Evolutionary conservation across 2,113 vertebrate genomes (phyloP), one percentile per base, ranked within the genome.

Genomic region (Ctenomys sociabilis): DNA sequence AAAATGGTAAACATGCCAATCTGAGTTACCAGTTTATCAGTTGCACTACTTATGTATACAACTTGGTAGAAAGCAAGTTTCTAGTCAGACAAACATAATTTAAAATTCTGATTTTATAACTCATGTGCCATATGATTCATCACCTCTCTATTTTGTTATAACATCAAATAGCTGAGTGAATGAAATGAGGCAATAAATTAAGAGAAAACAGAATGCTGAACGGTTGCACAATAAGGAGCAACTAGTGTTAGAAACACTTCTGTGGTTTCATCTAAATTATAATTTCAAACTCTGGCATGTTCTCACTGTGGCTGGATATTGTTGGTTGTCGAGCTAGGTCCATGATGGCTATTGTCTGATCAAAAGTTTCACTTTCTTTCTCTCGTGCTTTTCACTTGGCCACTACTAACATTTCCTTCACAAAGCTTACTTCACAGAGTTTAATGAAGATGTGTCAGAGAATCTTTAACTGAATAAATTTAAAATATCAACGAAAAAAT

Each of bases 371-470:
- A 83, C 26, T 5, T 2, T 91, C 45, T 43, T n/a, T 83, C 4
- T 17, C 11, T 66, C 17, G 3, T 52, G 12, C 52, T 93, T 84
- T 61, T 52, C 11, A 49, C 26, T 14, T 61, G 35, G 32, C 61
- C 94, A 63, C 52, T 91, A 59, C 80, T 95, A 68, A 91, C 35
- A 73, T 43, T 63, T 16, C 13, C 24, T 22, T 59, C 61, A 88
- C 32, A 95, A 88, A 68, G 37, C 49, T 81, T 54, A 57, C 13
- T 91, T 91, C 78, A 37, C 17, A 86, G 37, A 6, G 30, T n/a
- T 96, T 93, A 52, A 89, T 95, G 45, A 75, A 57, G 14, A 54
- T 91, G 49, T 49, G 85, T 77, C 61, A 75, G 49, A 6, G 3
- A 91, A 95, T 77, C 28, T 66, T 77, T 77, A 88, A 91, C n/a